Base-by-base conservation (phyloP, 1,140 invertebrate genomes). In the Goniozus legneri region DNA sequence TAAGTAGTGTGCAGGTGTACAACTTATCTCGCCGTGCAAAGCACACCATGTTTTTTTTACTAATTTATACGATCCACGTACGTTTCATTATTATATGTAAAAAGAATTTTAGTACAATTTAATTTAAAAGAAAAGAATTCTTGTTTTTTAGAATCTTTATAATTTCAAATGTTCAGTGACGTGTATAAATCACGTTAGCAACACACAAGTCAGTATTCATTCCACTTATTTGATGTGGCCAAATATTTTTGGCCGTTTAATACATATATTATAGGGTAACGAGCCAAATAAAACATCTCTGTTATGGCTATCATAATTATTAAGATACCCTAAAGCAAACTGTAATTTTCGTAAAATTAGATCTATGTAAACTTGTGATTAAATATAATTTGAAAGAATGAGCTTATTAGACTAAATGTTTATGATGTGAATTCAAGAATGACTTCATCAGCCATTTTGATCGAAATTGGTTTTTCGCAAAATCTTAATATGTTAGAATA, bases 131-230 rank as follows among this genome's bases (percentile, higher is more conserved):
- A 50, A 27, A 27, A 27, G 24, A 27, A 27, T 27, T 12, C 12
- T 7, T 12, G 36, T 38, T n/a, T 35, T 49, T 41, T 20, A 40
- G 42, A 10, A 20, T 20, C 14, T 43, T 32, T 47, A 10, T 30
- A 12, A 43, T 43, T 30, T 14, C 20, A 16, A 15, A 15, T 44
- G 27, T 41, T 15, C n/a, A 20, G 40, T 21, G 44, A 39, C 41
- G 41, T 48, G 43, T 36, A 39, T 45, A 46, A 7, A 35, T 46
- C 38, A 21, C 44, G 44, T 49, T 46, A 40, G 15, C 36, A 21
- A 44, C 8, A 21, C 13, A 47, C 36, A 45, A 44, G 55, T 59
- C 62, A 64, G 60, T 64, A 64, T 64, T 64, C 62, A 62, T 64
- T 64, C 62, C 62, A 63, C 32, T 47, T 35, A 32, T 50, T 46